Evolutionary conservation across 2,888 invertebrate species (phyloP), one percentile per base, ranked within the genome.

Genomic region (Anthrax anthrax): DNA sequence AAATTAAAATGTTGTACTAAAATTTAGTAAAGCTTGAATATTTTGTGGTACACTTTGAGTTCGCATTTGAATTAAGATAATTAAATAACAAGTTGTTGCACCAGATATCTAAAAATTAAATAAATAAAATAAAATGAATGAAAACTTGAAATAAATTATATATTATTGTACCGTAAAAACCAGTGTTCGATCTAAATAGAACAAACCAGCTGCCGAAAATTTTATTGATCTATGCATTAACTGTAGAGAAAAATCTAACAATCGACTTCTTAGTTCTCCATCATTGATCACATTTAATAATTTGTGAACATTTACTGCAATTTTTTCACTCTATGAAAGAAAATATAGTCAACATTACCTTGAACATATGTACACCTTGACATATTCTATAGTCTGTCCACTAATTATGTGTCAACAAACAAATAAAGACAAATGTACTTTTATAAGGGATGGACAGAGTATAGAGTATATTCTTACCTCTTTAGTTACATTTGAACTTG

Each of bases 201-300:
- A 69, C 3, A 70, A 49, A 36, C 67, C 69, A 3, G 64, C 67
- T 3, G 66, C 67, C 2, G 67, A 65, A 36, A 70, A 68, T 3
- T 56, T 51, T 1, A 68, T 62, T 49, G 59, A 62, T 2, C 65
- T 56, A 50, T 67, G 63, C 9, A 59, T 54, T 32, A 70, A 50
- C 44, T 68, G 68, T 50, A 66, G 48, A 6, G 67, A 67, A 1
- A 67, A 51, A 3, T 65, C 56, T 19, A 60, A 55, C 0, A 68
- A 52, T 5, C 63, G 58, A 52, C 62, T 61, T 3, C 59, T 53
- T 16, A 66, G 49, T 18, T 59, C 60, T 3, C 58, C 48, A 43
- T 65, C 60, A 39, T 62, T 61, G 4, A 61, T 61, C 12, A 60
- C 55, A 37, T 66, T 67, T 4, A 67, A 47, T 5, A 67, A 56